Base-by-base conservation (phyloP, 2,888 invertebrate genomes). In the Exephanes ischioxanthus region DNA sequence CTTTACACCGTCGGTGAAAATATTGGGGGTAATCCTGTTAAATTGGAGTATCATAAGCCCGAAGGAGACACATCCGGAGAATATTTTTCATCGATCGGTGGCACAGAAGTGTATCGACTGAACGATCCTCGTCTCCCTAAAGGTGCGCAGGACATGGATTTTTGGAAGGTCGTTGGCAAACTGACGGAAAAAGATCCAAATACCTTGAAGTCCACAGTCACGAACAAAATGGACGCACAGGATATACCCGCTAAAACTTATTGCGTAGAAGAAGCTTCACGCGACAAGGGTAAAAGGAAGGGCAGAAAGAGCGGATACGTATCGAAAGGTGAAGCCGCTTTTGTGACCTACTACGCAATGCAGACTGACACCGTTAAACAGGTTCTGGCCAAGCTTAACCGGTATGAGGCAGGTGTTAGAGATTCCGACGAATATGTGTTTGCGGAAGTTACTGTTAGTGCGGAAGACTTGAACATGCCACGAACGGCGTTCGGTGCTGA, bases 191-290 rank as follows among this genome's bases (percentile, higher is more conserved):
- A 14, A 22, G 61, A 63, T 63, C 5, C 61, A 3, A 4, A 33
- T 0, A 33, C 61, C 14, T 30, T 63, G n/a, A 14, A 63, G 61
- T 7, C 16, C 30, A 33, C 30, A n/a, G 33, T 63, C 3, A 63
- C 2, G 16, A 1, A 33, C 16, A n/a, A 1, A 63, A 63, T 33
- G 33, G 61, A 63, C 33, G 16, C 30, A 3, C 14, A 63, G 33
- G 7, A 0, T 26, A n/a, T 63, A 33, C 61, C 61, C 6, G 3
- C 4, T 45, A 45, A 16, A 45, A 45, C 45, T 14, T 45, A 45
- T 45, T 63, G 61, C 16, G 61, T 16, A 2, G 61, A 63, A n/a
- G n/a, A 63, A 30, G 61, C 61, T 16, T 63, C 61, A 30, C 30
- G 1, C 11, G 2, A 63, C 16, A 63, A 5, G 14, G 22, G 11